Evolutionary conservation across 2,113 vertebrate species (phyloP).

Genomic region (Trinectes maculatus): DNA sequence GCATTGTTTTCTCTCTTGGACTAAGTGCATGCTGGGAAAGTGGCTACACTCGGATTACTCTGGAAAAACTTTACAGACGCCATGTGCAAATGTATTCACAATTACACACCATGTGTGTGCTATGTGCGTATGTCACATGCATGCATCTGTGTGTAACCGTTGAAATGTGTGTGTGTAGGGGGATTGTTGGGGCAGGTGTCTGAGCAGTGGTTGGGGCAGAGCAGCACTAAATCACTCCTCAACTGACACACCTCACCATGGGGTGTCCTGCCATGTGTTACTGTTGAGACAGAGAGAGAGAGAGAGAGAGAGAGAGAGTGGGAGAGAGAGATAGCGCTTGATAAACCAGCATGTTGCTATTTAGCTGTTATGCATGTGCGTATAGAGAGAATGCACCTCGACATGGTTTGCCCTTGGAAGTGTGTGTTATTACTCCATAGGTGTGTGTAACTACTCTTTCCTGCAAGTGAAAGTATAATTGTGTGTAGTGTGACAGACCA

Average conservation of each 20-base stretch:
- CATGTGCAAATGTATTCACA: no score
- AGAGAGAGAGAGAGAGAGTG: slow-evolving; percentile 9
- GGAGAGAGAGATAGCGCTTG: not conserved
- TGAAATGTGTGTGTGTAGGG: slow-evolving; percentile 27
- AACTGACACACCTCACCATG: slow-evolving; percentile 77
- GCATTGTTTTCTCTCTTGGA: slow-evolving; percentile 21
- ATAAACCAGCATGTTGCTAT: slow-evolving; percentile 66
- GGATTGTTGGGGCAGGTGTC: slow-evolving; percentile 83
- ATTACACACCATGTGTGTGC: not conserved
- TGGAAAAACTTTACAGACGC: not conserved
- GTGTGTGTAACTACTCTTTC: not conserved
- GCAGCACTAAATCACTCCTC: slow-evolving; percentile 81
- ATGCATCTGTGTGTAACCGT: not conserved
- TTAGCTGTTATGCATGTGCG: slow-evolving; percentile 8
- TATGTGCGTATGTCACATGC: not conserved
- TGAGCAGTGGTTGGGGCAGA: slow-evolving; percentile 74
- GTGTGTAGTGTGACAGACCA: slow-evolving; percentile 60
- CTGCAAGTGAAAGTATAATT: slow-evolving; percentile 20
- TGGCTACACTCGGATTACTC: not conserved
- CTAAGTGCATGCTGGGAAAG: slow-evolving; percentile 11
- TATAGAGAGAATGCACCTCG: slow-evolving; percentile 12
- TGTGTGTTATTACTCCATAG: not conserved
- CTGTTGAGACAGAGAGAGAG: slow-evolving; percentile 50
- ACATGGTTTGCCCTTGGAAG: slow-evolving; percentile 38
- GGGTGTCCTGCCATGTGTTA: slow-evolving; percentile 82